These are phyloP conservation scores for Rhadinocentrus ornatus DNA, from an alignment of 2,797 vertebrate species.

Conservation along the genomic window DNA sequence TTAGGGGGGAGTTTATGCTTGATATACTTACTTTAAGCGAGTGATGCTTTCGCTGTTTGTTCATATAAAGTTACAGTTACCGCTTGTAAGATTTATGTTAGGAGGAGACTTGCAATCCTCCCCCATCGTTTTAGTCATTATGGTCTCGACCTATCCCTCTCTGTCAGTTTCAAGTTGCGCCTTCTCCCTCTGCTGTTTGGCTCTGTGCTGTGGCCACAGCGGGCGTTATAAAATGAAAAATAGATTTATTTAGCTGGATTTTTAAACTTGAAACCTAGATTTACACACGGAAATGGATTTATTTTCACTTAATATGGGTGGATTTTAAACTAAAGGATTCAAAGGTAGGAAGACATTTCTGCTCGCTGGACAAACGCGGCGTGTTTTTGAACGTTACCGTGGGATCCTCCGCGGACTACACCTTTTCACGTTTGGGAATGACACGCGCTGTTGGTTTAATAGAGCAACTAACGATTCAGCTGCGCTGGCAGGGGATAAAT, in stretches of 20 bases:
- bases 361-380: constrained; percentile 23
- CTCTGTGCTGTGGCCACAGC: constrained; percentile 18
- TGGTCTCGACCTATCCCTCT: constrained; percentile 67
- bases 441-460: constrained; percentile 50
- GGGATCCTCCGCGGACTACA: constrained; percentile 49
- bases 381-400: constrained; percentile 45
- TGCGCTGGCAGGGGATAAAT: constrained; percentile 18
- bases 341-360: constrained; percentile 56
- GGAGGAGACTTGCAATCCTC: neutral
- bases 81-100: neutral
- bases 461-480: constrained; percentile 29
- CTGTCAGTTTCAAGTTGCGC: constrained; percentile 83
- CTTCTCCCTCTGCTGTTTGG: constrained; percentile 53
- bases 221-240: neutral
- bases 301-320: neutral
- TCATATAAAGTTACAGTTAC: accelerated
- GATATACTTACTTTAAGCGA: accelerated
- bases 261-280: neutral
- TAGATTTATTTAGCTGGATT: neutral
- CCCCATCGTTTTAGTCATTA: constrained; percentile 28
- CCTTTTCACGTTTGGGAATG: constrained; percentile 66
- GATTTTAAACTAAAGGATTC: constrained; percentile 39
- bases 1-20: accelerated
- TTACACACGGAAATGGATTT: constrained; percentile 45
- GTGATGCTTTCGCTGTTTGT: accelerated